Evolutionary conservation across 2,797 vertebrate genomes (phyloP).

Genomic region (Chrysolophus pictus): DNA sequence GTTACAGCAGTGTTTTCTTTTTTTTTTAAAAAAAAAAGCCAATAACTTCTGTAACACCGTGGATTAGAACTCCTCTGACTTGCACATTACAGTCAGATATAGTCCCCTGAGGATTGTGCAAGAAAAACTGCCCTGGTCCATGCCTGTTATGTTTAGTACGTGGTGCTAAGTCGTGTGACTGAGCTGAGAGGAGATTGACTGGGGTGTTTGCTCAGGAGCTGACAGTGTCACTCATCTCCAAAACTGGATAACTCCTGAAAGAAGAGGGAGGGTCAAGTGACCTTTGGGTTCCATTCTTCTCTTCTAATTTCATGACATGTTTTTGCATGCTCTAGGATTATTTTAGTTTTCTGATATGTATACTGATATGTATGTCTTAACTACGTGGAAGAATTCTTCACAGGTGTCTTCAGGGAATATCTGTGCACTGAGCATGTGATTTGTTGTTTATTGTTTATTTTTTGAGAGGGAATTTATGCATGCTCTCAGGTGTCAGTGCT

Average conservation of each 20-base stretch:
- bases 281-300: not conserved
- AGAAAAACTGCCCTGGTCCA: not conserved
- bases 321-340: not conserved
- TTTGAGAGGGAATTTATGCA: not conserved
- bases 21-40: not conserved
- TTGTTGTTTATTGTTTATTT: not conserved
- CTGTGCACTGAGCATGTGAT: not conserved
- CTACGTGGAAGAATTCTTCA: not conserved
- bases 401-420: not conserved
- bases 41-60: not conserved
- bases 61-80: not conserved
- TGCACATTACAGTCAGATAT: not conserved
- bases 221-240: not conserved
- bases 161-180: not conserved
- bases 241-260: not conserved
- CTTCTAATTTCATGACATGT: not conserved
- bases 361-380: not conserved
- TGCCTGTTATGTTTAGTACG: not conserved
- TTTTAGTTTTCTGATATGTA: not conserved
- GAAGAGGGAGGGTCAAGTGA: not conserved
- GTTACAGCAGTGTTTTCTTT: not conserved
- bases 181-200: not conserved
- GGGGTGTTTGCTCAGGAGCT: accelerated
- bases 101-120: not conserved
- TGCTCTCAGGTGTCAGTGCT: not conserved